Evolutionary conservation across 1,140 invertebrate genomes (phyloP), one percentile per base, ranked within the genome.

Genomic region (Meloidogyne floridensis): DNA sequence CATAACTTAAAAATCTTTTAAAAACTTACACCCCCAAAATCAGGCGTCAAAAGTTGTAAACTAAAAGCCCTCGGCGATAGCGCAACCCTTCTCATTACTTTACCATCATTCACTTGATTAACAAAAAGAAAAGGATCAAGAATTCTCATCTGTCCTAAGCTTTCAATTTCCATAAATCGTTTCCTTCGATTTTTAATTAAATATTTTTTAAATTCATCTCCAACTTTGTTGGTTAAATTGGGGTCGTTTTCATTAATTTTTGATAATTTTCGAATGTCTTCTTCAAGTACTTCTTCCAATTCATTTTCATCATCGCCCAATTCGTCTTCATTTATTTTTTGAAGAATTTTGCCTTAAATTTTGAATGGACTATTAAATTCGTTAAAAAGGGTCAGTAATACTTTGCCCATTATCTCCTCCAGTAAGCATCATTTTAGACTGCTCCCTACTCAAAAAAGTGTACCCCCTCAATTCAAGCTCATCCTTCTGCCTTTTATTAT

Each of bases 11-110:
- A 56, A 42, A 7, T 72, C 0, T 5, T 43, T 9, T 32, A n/a
- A 15, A n/a, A 6, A 20, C 53, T 80, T 82, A 82, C 81, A 18
- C 73, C 54, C 2, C 70, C 72, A 70, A 82, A 82, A 18, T 82
- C 80, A 10, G 81, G 77, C 7, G 71, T 72, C 8, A 81, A 43
- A 32, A 82, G 15, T 6, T 59, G 43, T 32, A 43, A 7, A 51
- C 81, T 69, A 81, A 82, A 82, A n/a, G 81, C 81, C 8, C 77
- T 73, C 51, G 81, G 81, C 3, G 81, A 82, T 18, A 82, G 10
- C 3, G 80, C 72, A 32, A 82, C 80, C 20, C 79, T 18, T 54
- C 80, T 53, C 7, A 82, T n/a, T 11, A 82, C 72, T 20, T 70
- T 80, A 3, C 77, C 77, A 20, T 75, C 71, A 71, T 81, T 43